Percentiles rank a stretch among this genome's conserved stretches.
phyloP scores from a whole-genome alignment of 2,797 vertebrate species.

The Manis pentadactyla region DNA sequence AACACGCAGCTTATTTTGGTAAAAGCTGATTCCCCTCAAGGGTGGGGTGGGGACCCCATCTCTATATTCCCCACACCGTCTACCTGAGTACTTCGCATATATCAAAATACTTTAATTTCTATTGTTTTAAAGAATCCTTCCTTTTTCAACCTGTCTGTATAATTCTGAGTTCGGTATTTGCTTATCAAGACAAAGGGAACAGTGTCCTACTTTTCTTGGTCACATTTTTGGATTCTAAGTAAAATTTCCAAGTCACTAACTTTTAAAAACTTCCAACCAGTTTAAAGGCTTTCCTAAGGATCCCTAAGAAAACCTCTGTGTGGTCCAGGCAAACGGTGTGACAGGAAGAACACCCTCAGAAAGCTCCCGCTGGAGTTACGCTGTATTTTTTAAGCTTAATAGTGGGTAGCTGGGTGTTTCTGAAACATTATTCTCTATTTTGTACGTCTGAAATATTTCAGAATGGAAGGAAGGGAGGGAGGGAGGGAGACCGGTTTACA shows the following conservation, averaged over 20 bases:
- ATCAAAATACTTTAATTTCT: not conserved
- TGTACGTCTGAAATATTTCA: not conserved
- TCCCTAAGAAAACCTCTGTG: slow-evolving; percentile 3
- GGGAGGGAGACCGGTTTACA: not conserved
- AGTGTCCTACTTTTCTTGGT: not conserved
- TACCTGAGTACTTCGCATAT: not conserved
- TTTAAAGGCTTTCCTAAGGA: not conserved
- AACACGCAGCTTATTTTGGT: not conserved
- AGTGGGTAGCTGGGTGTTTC: not conserved
- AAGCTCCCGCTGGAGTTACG: not conserved
- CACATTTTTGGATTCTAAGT: slow-evolving; percentile 12
- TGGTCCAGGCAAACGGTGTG: not conserved
- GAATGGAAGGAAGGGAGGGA: not conserved
- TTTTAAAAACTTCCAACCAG: not conserved
- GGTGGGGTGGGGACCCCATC: not conserved
- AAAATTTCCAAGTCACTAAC: slow-evolving; percentile 24
- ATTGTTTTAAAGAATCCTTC: not conserved
- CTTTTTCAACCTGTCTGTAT: not conserved
- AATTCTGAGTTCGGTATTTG: not conserved
- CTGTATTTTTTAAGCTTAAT: not conserved
- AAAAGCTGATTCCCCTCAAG: not conserved
- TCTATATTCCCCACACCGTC: not conserved
- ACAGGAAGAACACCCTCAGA: not conserved
- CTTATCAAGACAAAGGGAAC: not conserved
- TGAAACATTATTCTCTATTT: not conserved